Percentiles rank a stretch among this genome's conserved stretches.
phyloP scores from a whole-genome alignment of 2,888 invertebrate species.

The Mylabris sibirica region DNA sequence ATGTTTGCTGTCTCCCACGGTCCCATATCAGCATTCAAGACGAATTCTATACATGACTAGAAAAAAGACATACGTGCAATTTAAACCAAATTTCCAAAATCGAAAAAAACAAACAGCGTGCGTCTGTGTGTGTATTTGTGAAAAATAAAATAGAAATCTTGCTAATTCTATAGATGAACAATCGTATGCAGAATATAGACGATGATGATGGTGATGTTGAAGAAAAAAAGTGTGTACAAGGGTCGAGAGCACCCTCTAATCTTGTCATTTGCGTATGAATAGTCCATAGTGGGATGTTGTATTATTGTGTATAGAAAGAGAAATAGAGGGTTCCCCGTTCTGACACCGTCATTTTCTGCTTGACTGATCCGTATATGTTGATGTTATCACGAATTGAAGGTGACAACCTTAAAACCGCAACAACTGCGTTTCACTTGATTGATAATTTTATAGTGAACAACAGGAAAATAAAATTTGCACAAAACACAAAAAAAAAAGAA shows the following conservation, averaged over 20 bases:
- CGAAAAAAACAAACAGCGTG: background rate
- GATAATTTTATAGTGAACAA: background rate
- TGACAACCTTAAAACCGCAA: slow-evolving; percentile 46
- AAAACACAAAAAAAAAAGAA: background rate
- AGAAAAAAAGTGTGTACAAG: slow-evolving; percentile 2
- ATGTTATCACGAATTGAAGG: slow-evolving; percentile 47
- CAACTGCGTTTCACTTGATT: background rate
- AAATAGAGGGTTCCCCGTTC: slow-evolving; percentile 52
- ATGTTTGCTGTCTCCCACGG: slow-evolving; percentile 9
- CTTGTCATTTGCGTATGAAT: slow-evolving; percentile 61
- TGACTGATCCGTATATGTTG: slow-evolving; percentile 56
- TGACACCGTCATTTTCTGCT: slow-evolving; percentile 62
- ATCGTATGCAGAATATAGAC: background rate
- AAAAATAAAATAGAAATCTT: background rate
- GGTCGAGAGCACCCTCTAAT: slow-evolving; percentile 48
- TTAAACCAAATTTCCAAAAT: slow-evolving; percentile 1
- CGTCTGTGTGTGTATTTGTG: background rate
- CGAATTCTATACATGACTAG: slow-evolving; percentile 10
- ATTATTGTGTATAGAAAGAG: background rate
- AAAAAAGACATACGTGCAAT: slow-evolving; percentile 11
- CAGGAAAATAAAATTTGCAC: background rate
- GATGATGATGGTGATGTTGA: background rate
- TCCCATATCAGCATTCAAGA: slow-evolving; percentile 13
- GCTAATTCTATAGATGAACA: background rate
- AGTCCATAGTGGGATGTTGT: slow-evolving; percentile 44